Evolutionary conservation across 2,797 vertebrate species (phyloP), one percentile per base, ranked within the genome.

Genomic region (Lacerta bilineata): DNA sequence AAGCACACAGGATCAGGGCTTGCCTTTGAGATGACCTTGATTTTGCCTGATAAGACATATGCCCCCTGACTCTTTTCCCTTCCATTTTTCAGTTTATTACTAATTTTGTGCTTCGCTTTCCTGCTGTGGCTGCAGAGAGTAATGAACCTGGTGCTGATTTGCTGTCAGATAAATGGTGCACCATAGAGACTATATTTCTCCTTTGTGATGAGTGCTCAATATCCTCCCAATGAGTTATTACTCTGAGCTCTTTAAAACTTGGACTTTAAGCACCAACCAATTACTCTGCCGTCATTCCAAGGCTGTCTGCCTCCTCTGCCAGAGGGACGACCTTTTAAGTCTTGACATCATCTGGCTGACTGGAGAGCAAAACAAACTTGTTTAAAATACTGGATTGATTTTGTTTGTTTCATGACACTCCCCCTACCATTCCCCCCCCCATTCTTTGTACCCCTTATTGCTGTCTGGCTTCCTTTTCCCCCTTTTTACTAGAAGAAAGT

Each of bases 141-240:
- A 94, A 95, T 90, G 94, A 96, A 94, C 43, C 91, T 84, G 93
- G 75, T 41, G 77, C 90, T 86, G 91, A 95, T 95, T 94, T 94
- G 93, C 93, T 93, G 78, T 93, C 94, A 94, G 94, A 95, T 94
- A 94, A 94, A 96, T 94, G 87, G 86, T 36, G 61, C 59, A 55
- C 95, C 95, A 95, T 95, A 88, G 95, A 90, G 89, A 90, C 90
- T 91, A 72, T 95, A 95, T 96, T 96, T 97, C 95, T 96, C 95
- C 91, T 87, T 94, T 84, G 82, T 68, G 90, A 95, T 91, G 95
- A 94, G 93, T 92, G 94, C 91, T 96, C 90, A 86, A 81, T 94
- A 93, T 94, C 94, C 92, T 92, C 64, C 90, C 89, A 82, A 84
- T 95, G 96, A 96, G 84, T 95, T 95, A 95, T 90, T 87, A 74